Evolutionary conservation across 2,888 invertebrate genomes (phyloP).

Genomic region (Drosophila rubida): DNA sequence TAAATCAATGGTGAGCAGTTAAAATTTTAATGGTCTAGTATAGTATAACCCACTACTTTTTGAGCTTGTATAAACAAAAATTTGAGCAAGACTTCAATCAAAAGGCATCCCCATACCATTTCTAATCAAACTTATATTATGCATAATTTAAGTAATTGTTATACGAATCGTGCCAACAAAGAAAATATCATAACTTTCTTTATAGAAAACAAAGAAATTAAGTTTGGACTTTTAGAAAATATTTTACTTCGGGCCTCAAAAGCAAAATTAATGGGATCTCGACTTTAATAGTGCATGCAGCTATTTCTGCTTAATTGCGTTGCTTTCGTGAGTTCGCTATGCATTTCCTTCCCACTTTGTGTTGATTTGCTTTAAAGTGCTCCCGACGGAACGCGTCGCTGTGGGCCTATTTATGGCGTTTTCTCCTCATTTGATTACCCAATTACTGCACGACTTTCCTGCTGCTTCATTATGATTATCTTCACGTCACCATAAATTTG

Average conservation of each 20-base stretch:
- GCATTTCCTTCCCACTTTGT: neutral
- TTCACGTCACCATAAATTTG: conserved; percentile 58
- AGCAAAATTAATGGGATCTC: neutral
- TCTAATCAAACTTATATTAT: no score
- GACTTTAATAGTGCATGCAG: conserved; percentile 14
- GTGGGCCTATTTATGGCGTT: conserved; percentile 49
- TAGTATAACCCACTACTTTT: no score
- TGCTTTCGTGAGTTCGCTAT: conserved; percentile 16
- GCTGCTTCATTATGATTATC: conserved; percentile 24
- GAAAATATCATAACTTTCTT: neutral
- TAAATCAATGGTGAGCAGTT: no score
- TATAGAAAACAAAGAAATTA: neutral
- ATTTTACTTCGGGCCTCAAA: neutral
- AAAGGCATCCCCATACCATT: no score
- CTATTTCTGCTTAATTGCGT: conserved; percentile 42
- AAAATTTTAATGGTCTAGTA: no score
- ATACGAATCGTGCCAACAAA: neutral
- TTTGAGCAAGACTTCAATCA: no score
- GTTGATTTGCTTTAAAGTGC: conserved; percentile 52
- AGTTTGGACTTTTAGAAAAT: neutral
- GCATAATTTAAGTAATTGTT: no score
- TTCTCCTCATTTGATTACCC: conserved; percentile 62
- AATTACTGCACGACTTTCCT: conserved; percentile 54
- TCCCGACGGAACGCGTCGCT: conserved; percentile 36
- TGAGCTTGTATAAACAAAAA: no score